Evolutionary conservation across 2,113 vertebrate species (phyloP), one percentile per base, ranked within the genome.

Genomic region (Cyphomyrus plagiostoma): DNA sequence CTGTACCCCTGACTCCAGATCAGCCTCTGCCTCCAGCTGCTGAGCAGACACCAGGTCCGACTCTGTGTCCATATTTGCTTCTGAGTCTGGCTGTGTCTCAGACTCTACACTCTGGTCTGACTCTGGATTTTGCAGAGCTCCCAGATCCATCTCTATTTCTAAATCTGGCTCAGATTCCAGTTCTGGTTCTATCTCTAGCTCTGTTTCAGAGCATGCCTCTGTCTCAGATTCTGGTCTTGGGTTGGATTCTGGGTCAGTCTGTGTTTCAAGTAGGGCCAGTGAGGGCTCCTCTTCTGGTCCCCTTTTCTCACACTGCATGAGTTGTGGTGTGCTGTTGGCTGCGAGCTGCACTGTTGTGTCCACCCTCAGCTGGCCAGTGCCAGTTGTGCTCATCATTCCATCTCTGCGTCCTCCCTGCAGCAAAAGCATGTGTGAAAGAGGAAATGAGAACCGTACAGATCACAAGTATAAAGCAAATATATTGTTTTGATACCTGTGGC

Each of bases 11-110:
- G 23, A 53, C 30, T 58, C 66, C 4, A n/a, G 48, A 23, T 87
- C 50, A 3, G 45, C 58, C 23, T 94, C 93, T 10, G 91, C 92
- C 23, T 93, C 93, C 82, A 93, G 66, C 35, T 93, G 21, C 1
- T 95, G 92, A 84, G 93, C 88, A 35, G 94, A 10, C 7, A 91
- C 90, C 88, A 91, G 90, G 42, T 93, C 91, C 19, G 92, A 93
- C 62, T 95, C 93, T 88, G 93, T 26, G 82, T 94, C 94, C 87
- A 94, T 93, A 88, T 62, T 9, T 45, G 42, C 11, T 70, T 53
- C 66, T 23, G 70, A 53, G 11, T 80, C 70, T 46, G 46, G 45
- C 88, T 89, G 23, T 52, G 5, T 45, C 70, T 82, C 66, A 35
- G 26, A 82, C 58, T 42, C 30, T 0, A 58, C 21, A 11, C 58